Conservation (phyloP, 2,113 vertebrate species). For the Protobothrops flavoviridis region DNA sequence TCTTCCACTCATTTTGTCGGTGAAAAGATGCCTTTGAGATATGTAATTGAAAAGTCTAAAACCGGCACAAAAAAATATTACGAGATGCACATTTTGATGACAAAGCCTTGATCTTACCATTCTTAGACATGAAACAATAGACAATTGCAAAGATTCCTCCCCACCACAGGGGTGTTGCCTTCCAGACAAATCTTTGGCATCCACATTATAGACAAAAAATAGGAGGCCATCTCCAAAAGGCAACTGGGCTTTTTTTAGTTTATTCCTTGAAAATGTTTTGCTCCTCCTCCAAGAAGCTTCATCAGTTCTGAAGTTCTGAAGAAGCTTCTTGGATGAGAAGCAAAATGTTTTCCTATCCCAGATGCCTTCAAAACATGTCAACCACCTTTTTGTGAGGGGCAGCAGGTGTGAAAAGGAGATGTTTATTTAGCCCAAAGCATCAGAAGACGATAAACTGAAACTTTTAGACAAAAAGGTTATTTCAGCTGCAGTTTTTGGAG, state of each 20-base stretch:
- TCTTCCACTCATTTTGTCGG: constrained; percentile 61
- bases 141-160: constrained; percentile 64
- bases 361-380: constrained; percentile 44
- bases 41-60: constrained; percentile 68
- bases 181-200: constrained; percentile 47
- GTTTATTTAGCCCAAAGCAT: constrained; percentile 51
- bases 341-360: not conserved
- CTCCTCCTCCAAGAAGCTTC: not conserved
- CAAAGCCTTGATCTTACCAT: constrained; percentile 48
- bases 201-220: constrained; percentile 45
- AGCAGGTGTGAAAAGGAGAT: not conserved
- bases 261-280: not conserved
- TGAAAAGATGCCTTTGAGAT: constrained; percentile 61
- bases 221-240: constrained; percentile 1
- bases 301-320: not conserved
- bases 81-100: constrained; percentile 42
- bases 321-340: not conserved
- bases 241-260: not conserved
- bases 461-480: constrained; percentile 6
- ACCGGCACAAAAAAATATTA: constrained; percentile 58
- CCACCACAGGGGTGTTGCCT: constrained; percentile 57
- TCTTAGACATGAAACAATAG: constrained; percentile 49
- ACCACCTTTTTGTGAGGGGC: constrained; percentile 53
- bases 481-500: constrained; percentile 18
- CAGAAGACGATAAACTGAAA: constrained; percentile 40